phyloP scores from a whole-genome alignment of 2,888 invertebrate species.

The Leucophenga montana region DNA sequence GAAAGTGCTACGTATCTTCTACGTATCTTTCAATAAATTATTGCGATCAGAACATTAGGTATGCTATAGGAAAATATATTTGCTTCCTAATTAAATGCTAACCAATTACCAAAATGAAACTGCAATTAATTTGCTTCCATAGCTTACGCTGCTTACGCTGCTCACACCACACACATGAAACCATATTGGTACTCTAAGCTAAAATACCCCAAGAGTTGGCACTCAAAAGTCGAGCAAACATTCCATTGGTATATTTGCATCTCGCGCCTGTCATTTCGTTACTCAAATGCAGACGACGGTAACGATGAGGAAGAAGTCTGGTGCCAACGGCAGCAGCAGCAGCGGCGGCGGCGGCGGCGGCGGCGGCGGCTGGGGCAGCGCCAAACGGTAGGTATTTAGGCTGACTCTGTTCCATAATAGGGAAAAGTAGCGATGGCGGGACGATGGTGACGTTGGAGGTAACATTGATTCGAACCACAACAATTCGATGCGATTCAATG shows the following conservation, averaged over 20 bases:
- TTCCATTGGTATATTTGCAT: constrained; percentile 67
- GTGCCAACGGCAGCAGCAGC: constrained; percentile 58
- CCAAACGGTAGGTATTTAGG: constrained; percentile 38
- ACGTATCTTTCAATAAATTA: too few species aligned
- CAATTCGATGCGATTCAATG: too few species aligned
- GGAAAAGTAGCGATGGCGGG: background rate
- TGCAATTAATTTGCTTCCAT: too few species aligned
- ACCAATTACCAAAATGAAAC: too few species aligned
- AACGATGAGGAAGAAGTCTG: constrained; percentile 26
- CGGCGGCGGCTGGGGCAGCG: constrained; percentile 36
- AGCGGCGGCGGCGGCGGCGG: constrained; percentile 44
- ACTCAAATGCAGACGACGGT: constrained; percentile 50
- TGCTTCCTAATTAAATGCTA: too few species aligned
- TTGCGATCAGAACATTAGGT: too few species aligned
- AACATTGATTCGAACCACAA: too few species aligned
- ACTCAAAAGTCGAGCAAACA: constrained; percentile 41
- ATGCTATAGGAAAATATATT: too few species aligned
- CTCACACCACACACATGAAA: too few species aligned
- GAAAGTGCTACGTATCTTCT: too few species aligned
- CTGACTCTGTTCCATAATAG: constrained; percentile 23
- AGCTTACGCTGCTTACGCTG: too few species aligned
- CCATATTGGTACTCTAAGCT: background rate
- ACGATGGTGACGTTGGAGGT: background rate
- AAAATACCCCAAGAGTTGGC: constrained; percentile 5
- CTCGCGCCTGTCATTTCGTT: constrained; percentile 65